Conservation (phyloP, 2,113 vertebrate species). For the Acanthisitta chloris region DNA sequence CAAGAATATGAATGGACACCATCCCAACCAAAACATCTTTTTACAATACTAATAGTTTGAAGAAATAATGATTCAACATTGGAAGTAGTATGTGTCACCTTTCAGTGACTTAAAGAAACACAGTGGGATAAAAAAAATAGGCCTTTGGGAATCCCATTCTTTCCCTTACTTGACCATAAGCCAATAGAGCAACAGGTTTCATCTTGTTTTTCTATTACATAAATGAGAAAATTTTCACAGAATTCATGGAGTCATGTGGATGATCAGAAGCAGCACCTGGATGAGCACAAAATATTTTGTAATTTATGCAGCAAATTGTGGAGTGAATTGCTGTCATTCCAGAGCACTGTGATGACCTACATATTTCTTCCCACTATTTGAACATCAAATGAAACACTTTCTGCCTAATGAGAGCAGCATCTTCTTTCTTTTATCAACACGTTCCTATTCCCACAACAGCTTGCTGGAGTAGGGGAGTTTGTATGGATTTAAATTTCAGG, state of each 20-base stretch:
- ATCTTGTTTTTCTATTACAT: not conserved
- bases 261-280: not conserved
- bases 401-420: not conserved
- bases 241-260: not conserved
- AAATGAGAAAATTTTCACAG: not conserved
- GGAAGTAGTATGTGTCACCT: not conserved
- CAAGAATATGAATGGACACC: not conserved
- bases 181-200: not conserved
- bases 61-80: not conserved
- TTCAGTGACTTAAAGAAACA: not conserved
- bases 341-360: not conserved
- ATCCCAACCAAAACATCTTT: not conserved
- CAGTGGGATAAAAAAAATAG: rapidly evolving
- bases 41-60: not conserved
- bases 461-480: not conserved
- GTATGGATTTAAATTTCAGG: not conserved
- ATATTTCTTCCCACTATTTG: not conserved
- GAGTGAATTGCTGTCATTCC: not conserved
- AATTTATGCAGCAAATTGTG: not conserved
- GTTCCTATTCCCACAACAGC: not conserved
- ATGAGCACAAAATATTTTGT: not conserved
- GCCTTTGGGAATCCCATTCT: not conserved
- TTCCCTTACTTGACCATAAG: not conserved
- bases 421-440: not conserved
- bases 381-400: not conserved